Conservation (phyloP, 2,888 invertebrate species). For the Pristionchus fissidentatus region DNA sequence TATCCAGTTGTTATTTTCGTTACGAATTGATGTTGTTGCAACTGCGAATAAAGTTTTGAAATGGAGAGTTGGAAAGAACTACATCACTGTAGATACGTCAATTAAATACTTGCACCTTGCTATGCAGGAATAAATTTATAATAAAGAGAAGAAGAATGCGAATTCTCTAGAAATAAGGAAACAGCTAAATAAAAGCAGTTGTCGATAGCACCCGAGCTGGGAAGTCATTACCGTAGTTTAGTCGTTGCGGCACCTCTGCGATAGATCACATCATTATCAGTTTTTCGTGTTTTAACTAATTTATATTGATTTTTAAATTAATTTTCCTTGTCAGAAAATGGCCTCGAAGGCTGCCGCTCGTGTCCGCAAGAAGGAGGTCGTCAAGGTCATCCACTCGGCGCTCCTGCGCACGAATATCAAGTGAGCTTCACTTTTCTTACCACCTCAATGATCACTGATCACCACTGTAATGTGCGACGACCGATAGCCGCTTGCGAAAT, state of each 20-base stretch:
- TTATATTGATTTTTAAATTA: not conserved
- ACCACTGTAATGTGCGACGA: not conserved
- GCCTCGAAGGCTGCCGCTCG: slow-evolving; percentile 67
- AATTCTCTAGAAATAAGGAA: not conserved
- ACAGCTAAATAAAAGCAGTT: not conserved
- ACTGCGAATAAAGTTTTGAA: not conserved
- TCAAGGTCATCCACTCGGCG: slow-evolving; percentile 70
- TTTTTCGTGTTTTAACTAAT: not conserved
- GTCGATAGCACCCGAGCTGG: not conserved
- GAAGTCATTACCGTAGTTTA: not conserved
- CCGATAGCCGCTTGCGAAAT: not conserved
- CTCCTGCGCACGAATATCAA: slow-evolving; percentile 69
- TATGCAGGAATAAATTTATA: not conserved
- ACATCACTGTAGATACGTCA: not conserved
- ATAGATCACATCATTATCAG: not conserved
- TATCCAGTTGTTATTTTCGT: not conserved
- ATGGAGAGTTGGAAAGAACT: not conserved
- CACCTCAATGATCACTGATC: slow-evolving; percentile 16
- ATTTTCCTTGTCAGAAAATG: slow-evolving; percentile 52
- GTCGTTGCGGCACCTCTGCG: not conserved
- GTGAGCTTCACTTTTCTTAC: slow-evolving; percentile 54
- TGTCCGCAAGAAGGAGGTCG: slow-evolving; percentile 71
- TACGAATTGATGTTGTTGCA: not conserved
- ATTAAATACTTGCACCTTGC: not conserved
- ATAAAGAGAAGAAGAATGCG: not conserved